These are phyloP conservation scores for Solenopsis fugax DNA, from an alignment of 1,140 invertebrate genomes.

Conservation along the genomic window DNA sequence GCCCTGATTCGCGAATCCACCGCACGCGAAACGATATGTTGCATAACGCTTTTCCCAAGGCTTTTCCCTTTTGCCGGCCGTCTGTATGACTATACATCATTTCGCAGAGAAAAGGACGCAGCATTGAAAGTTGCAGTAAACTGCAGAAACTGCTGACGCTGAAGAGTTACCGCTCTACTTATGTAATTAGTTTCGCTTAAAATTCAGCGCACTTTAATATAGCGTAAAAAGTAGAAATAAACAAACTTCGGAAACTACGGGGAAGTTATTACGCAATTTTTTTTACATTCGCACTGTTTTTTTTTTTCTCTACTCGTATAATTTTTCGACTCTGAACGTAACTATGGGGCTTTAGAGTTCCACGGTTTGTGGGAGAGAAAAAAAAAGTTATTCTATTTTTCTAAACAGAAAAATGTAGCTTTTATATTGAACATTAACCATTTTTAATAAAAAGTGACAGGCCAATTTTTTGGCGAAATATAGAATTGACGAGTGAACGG, in stretches of 20 bases:
- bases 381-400: slow-evolving; percentile 3
- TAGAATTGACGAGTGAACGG: not conserved
- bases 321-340: slow-evolving; percentile 10
- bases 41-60: not conserved
- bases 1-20: slow-evolving; percentile 53
- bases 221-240: slow-evolving; percentile 33
- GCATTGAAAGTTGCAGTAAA: slow-evolving; percentile 39
- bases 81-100: slow-evolving; percentile 34
- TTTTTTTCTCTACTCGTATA: not conserved
- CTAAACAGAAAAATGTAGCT: not conserved
- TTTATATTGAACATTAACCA: slow-evolving; percentile 9
- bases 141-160: slow-evolving; percentile 12
- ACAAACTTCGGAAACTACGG: not conserved
- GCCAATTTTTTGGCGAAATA: not conserved
- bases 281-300: not conserved
- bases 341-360: not conserved
- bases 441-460: not conserved
- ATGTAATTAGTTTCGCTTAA: slow-evolving; percentile 46
- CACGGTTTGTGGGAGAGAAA: not conserved
- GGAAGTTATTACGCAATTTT: not conserved
- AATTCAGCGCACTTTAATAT: slow-evolving; percentile 51
- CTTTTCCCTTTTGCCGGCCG: not conserved
- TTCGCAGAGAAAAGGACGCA: slow-evolving; percentile 7
- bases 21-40: slow-evolving; percentile 37
- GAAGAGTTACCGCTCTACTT: slow-evolving; percentile 38